Base-by-base conservation (phyloP, 2,113 vertebrate genomes). In the Gorsachius goisagi region DNA sequence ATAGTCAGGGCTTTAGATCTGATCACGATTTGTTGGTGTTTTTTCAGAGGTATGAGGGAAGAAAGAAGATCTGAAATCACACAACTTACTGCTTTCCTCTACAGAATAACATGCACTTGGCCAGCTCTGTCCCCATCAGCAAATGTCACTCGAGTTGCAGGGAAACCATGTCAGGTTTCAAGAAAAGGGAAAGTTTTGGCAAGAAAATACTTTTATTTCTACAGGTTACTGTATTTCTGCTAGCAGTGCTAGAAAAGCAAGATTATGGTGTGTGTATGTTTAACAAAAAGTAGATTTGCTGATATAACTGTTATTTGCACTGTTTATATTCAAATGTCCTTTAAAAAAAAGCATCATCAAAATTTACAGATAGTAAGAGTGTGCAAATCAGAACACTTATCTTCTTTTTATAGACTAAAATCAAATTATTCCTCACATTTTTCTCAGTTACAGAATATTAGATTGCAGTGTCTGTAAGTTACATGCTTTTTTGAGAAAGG, bases 281-380 rank as follows among this genome's bases (percentile, higher is more conserved):
- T 76, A 84, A 93, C 63, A 89, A 93, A 79, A 94, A 94, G 73
- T 79, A 97, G 96, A 97, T 97, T 93, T 97, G 97, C 97, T 98
- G 97, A 98, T 97, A 86, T 91, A 97, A 98, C 96, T 94, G 91
- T 93, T 96, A 97, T 95, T 97, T 97, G 64, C 96, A 93, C 97
- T 97, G 97, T 97, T 98, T 98, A 97, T 97, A 97, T 98, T 97
- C 97, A 97, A 98, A 97, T 97, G 95, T 79, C 81, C 82, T 95
- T 96, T 83, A 77, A 95, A 97, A 96, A 95, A 94, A 92, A 37
- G 23, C 68, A 93, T 53, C 72, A 90, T 96, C 96, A 93, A 97
- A 97, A 98, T 97, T 97, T 97, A 96, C 85, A 0, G 73, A 80
- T 81, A 90, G 91, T 88, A 96, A 93, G 92, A 87, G 90, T 90